Conservation (phyloP, 2,888 invertebrate genomes). For the Dryobotodes eremita region DNA sequence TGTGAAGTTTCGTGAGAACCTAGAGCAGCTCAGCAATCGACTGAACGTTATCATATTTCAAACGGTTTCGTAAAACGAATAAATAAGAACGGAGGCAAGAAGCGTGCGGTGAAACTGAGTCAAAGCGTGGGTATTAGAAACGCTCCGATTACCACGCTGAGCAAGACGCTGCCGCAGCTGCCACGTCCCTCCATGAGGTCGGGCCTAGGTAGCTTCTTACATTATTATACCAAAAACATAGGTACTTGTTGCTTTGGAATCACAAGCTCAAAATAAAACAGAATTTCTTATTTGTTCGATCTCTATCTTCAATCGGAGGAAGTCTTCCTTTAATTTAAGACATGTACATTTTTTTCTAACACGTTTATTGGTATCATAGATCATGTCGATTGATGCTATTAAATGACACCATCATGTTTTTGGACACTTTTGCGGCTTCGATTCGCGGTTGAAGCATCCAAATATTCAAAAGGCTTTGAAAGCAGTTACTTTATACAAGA, state of each 20-base stretch:
- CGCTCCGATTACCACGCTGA: conserved; percentile 89
- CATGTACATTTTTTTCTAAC: neutral
- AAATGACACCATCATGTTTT: neutral
- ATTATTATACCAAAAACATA: conserved; percentile 4
- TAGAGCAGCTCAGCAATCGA: conserved; percentile 82
- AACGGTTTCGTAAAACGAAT: conserved; percentile 90
- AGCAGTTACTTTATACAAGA: neutral
- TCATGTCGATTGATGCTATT: neutral
- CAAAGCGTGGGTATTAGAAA: conserved; percentile 91
- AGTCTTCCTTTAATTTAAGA: neutral
- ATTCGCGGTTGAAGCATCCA: neutral
- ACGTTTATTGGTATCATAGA: neutral
- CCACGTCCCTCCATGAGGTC: conserved; percentile 49
- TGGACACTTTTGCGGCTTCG: too few relatives aligned
- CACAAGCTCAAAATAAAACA: neutral
- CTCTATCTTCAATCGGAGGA: neutral
- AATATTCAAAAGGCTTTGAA: neutral
- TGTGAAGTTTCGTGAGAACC: conserved; percentile 88
- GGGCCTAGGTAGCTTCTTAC: conserved; percentile 10
- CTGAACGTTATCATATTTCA: conserved; percentile 90
- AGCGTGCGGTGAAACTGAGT: conserved; percentile 90
- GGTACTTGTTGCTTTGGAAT: conserved; percentile 16
- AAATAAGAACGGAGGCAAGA: conserved; percentile 90
- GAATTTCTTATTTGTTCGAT: too few relatives aligned
- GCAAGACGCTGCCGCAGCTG: conserved; percentile 73